Conservation (phyloP, 2,888 invertebrate species). For the Tetramorium bicarinatum region DNA sequence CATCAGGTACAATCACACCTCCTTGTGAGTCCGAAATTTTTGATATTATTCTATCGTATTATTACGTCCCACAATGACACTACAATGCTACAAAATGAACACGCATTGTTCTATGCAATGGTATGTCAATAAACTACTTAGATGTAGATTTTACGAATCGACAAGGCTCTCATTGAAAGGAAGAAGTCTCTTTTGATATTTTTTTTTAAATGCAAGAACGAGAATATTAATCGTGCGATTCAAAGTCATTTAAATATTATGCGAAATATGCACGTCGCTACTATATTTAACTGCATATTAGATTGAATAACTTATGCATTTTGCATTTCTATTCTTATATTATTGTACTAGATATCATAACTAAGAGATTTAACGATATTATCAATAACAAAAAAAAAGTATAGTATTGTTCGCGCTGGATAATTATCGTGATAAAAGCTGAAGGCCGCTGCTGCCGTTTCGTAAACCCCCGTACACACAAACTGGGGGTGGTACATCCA, state of each 20-base stretch:
- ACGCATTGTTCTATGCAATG: background rate
- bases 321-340: background rate
- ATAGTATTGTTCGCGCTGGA: conserved; percentile 12
- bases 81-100: background rate
- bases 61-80: background rate
- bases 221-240: conserved; percentile 6
- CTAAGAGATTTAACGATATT: background rate
- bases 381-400: background rate
- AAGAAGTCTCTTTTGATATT: background rate
- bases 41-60: conserved; percentile 64
- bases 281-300: conserved; percentile 36
- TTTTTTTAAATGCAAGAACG: background rate
- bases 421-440: conserved; percentile 62
- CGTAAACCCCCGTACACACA: conserved; percentile 38
- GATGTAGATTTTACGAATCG: background rate
- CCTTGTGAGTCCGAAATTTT: conserved; percentile 84
- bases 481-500: conserved; percentile 25
- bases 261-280: background rate
- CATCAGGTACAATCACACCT: conserved; percentile 91
- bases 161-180: background rate
- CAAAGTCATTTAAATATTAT: background rate
- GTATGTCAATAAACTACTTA: background rate
- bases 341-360: background rate
- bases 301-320: background rate
- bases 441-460: conserved; percentile 19